These are phyloP conservation scores for Xiphias gladius DNA, from an alignment of 2,113 vertebrate species.

Conservation along the genomic window DNA sequence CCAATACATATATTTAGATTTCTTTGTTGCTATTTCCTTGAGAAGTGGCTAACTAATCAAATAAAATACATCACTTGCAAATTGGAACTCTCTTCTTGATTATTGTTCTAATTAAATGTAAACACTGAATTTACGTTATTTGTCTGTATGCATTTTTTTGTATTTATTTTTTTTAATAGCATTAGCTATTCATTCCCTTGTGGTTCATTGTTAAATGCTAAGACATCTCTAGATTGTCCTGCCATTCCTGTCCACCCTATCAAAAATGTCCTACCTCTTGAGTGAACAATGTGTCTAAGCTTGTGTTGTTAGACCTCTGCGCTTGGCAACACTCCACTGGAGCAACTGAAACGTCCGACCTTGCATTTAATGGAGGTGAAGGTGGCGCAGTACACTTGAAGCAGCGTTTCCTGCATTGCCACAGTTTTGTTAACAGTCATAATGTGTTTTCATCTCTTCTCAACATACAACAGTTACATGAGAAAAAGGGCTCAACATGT, in stretches of 20 bases:
- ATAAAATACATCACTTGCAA: slow-evolving; percentile 18
- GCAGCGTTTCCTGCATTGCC: slow-evolving; percentile 47
- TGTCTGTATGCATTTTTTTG: not conserved
- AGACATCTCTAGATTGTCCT: slow-evolving; percentile 31
- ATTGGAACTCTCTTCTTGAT: not conserved
- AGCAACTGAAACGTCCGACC: slow-evolving; percentile 75
- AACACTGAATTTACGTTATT: not conserved
- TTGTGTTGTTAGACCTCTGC: slow-evolving; percentile 61
- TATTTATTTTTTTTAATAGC: not conserved
- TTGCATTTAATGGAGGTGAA: slow-evolving; percentile 77
- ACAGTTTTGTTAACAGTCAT: slow-evolving; percentile 61
- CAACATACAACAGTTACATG: slow-evolving; percentile 3
- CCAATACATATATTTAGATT: slow-evolving; percentile 30
- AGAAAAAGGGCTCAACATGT: not conserved
- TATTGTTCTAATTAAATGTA: slow-evolving; percentile 5
- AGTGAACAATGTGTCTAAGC: slow-evolving; percentile 44
- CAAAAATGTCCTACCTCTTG: slow-evolving; percentile 52
- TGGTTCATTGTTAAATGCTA: slow-evolving; percentile 26
- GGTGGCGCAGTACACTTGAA: slow-evolving; percentile 65
- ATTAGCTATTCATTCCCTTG: slow-evolving; percentile 1
- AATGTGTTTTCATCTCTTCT: slow-evolving; percentile 18
- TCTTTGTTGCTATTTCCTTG: slow-evolving; percentile 13
- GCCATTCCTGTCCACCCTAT: slow-evolving; percentile 32
- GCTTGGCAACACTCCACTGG: slow-evolving; percentile 69
- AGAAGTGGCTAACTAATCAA: slow-evolving; percentile 12